A percentile compares a stretch with the other conserved stretches of the same genome.
These are phyloP conservation scores for Trachelus iudaicus DNA, from an alignment of 2,888 invertebrate genomes.

Conservation along the genomic window DNA sequence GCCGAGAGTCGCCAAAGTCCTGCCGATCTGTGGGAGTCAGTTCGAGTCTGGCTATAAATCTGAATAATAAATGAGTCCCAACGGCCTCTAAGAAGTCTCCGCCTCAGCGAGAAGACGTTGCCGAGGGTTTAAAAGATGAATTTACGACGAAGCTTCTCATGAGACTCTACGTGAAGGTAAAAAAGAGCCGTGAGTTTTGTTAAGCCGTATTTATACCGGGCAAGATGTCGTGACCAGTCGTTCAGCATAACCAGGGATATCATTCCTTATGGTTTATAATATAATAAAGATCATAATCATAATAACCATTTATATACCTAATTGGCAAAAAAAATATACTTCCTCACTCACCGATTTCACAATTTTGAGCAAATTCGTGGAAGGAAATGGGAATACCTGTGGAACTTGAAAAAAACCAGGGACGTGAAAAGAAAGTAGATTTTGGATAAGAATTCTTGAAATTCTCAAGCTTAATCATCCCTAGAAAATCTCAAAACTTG, in stretches of 20 bases:
- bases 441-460: slow-evolving; percentile 11
- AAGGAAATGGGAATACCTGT: background rate
- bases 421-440: background rate
- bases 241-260: background rate
- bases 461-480: slow-evolving; percentile 23
- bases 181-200: slow-evolving; percentile 12
- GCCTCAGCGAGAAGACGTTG: slow-evolving; percentile 60
- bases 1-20: slow-evolving; percentile 47
- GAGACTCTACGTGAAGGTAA: slow-evolving; percentile 2
- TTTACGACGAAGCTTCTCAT: slow-evolving; percentile 47
- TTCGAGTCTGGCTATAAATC: slow-evolving; percentile 63
- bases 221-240: background rate
- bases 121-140: slow-evolving; percentile 61
- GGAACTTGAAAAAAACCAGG: background rate
- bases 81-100: slow-evolving; percentile 65
- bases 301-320: background rate
- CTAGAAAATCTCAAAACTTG: slow-evolving; percentile 16
- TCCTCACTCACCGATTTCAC: background rate
- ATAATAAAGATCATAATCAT: background rate
- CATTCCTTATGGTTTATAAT: slow-evolving; percentile 5
- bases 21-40: slow-evolving; percentile 65
- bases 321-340: background rate
- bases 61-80: slow-evolving; percentile 66
- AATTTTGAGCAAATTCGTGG: background rate
- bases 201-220: slow-evolving; percentile 18